phyloP scores from a whole-genome alignment of 2,797 vertebrate genomes.

The Phoebastria nigripes region DNA sequence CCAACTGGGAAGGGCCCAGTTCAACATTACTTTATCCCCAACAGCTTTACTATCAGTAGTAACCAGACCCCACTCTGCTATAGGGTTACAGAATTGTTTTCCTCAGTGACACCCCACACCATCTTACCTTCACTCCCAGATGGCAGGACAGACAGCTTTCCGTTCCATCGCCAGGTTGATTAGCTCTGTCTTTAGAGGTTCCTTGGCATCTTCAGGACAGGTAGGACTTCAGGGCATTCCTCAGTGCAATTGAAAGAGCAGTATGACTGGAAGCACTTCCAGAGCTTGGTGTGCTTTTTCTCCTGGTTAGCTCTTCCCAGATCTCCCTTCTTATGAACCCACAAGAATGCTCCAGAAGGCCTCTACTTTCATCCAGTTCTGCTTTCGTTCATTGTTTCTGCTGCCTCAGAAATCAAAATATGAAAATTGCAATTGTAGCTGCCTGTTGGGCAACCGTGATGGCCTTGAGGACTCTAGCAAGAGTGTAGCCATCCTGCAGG shows the following conservation, averaged over 20 bases:
- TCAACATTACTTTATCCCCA: neutral
- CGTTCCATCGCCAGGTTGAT: neutral
- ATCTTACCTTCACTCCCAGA: neutral
- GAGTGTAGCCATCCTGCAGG: neutral
- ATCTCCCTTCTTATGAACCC: neutral
- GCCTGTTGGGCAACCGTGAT: neutral
- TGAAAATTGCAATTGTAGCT: neutral
- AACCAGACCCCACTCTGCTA: neutral
- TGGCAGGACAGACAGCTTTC: neutral
- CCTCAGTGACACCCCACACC: neutral
- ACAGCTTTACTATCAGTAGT: neutral
- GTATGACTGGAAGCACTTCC: neutral
- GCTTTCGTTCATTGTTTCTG: neutral
- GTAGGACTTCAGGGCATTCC: neutral
- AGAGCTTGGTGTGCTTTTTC: neutral
- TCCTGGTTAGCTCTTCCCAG: neutral
- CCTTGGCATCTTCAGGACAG: neutral
- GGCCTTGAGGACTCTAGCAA: neutral
- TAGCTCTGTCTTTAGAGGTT: neutral
- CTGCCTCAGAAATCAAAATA: neutral
- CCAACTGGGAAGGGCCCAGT: neutral
- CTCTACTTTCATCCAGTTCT: neutral
- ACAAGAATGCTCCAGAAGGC: neutral
- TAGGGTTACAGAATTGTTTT: neutral
- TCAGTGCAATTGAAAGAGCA: neutral